phyloP scores from a whole-genome alignment of 2,113 vertebrate genomes.

The zebrafish (Danio rerio) region GRCz12tu NC_133196.1:41563001-41563500 shows the following conservation, averaged over 20 bases:
- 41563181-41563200: constrained; percentile 79
- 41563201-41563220: constrained; percentile 80
- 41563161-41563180: constrained; percentile 75
- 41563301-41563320: constrained; percentile 37
- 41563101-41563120: constrained; percentile 17
- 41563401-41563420: constrained; percentile 27
- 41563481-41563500: constrained; percentile 44
- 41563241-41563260: constrained; percentile 61
- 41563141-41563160: constrained; percentile 75
- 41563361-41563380: constrained; percentile 24
- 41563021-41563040: constrained; percentile 9
- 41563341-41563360: constrained; percentile 28
- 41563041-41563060: not conserved
- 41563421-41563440: constrained; percentile 29
- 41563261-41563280: constrained; percentile 44
- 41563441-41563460: constrained; percentile 54
- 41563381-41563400: constrained; percentile 37
- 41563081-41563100: constrained; percentile 28
- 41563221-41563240: constrained; percentile 75
- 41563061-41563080: constrained; percentile 45
- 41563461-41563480: constrained; percentile 57
- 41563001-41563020: not conserved
- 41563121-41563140: constrained; percentile 55
- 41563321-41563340: constrained; percentile 23
- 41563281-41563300: constrained; percentile 46